A percentile compares a stretch with the other conserved stretches of the same genome.
These are phyloP conservation scores for Drosophila mayaguana DNA, from an alignment of 2,888 invertebrate genomes.

Conservation along the genomic window DNA sequence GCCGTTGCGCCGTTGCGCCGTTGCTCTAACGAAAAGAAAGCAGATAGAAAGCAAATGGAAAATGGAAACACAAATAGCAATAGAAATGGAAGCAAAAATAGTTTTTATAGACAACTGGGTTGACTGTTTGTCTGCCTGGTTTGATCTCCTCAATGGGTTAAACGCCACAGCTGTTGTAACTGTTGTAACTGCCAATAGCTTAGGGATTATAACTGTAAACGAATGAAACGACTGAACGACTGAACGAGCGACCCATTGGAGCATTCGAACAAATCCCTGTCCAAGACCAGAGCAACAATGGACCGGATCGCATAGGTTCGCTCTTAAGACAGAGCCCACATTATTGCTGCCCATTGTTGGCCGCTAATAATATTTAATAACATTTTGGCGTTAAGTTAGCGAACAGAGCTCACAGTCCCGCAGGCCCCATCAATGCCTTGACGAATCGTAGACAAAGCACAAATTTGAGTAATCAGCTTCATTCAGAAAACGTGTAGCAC, in stretches of 20 bases:
- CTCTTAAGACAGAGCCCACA: slow-evolving; percentile 44
- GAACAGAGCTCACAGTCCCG: slow-evolving; percentile 26
- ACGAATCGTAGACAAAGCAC: slow-evolving; percentile 74
- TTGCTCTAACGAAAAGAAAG: slow-evolving; percentile 59
- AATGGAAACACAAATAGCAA: slow-evolving; percentile 36
- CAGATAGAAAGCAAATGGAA: slow-evolving; percentile 65
- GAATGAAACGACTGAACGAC: neutral
- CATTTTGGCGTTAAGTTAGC: slow-evolving; percentile 71
- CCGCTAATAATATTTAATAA: slow-evolving; percentile 76
- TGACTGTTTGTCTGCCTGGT: slow-evolving; percentile 34
- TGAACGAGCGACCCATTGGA: slow-evolving; percentile 28
- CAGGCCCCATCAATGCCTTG: slow-evolving; percentile 63
- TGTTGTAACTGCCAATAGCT: slow-evolving; percentile 69
- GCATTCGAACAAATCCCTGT: slow-evolving; percentile 36
- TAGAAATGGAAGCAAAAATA: slow-evolving; percentile 53
- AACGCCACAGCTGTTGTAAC: slow-evolving; percentile 68
- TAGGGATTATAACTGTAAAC: slow-evolving; percentile 72
- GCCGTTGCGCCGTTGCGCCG: slow-evolving; percentile 8
- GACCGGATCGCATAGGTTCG: slow-evolving; percentile 6
- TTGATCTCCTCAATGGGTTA: slow-evolving; percentile 70
- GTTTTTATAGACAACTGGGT: slow-evolving; percentile 65
- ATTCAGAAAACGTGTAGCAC: slow-evolving; percentile 70
- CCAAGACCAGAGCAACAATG: slow-evolving; percentile 32
- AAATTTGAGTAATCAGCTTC: slow-evolving; percentile 78
- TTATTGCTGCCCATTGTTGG: slow-evolving; percentile 66